A percentile compares a stretch with the other conserved stretches of the same genome.
These are phyloP conservation scores for Athetis lepigone DNA, from an alignment of 2,888 invertebrate genomes.

Conservation along the genomic window DNA sequence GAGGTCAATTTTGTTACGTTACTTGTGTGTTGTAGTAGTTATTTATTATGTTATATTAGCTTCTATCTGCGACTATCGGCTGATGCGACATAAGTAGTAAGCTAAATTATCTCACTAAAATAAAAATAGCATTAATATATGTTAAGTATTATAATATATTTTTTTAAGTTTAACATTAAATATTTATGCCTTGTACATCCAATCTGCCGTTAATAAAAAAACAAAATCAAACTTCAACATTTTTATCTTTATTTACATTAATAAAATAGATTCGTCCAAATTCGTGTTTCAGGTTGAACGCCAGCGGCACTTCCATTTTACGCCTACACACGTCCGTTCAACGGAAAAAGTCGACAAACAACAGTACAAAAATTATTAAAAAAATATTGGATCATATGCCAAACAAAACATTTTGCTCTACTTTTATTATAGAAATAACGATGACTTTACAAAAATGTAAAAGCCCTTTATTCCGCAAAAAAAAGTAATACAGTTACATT, in stretches of 20 bases:
- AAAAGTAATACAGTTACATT: too few species aligned
- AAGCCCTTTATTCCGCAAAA: background rate
- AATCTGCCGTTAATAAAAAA: too few species aligned
- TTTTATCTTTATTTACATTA: too few species aligned
- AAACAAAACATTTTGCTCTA: constrained; percentile 2
- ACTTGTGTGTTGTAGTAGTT: constrained; percentile 13
- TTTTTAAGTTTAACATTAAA: too few species aligned
- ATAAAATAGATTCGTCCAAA: background rate
- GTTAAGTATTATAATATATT: too few species aligned
- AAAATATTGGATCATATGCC: background rate
- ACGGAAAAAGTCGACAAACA: background rate
- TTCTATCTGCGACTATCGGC: too few species aligned
- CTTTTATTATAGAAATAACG: constrained; percentile 2
- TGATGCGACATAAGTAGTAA: too few species aligned
- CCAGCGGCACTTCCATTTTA: background rate
- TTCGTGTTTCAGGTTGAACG: background rate
- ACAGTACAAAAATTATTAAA: background rate
- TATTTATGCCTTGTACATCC: too few species aligned
- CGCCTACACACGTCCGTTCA: background rate
- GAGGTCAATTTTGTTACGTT: constrained; percentile 21
- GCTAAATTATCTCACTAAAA: too few species aligned
- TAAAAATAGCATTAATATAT: too few species aligned
- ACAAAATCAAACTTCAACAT: too few species aligned
- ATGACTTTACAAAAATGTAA: constrained; percentile 18
- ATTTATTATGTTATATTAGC: too few species aligned